Conservation (phyloP, 2,797 vertebrate species). For the Columba guinea region DNA sequence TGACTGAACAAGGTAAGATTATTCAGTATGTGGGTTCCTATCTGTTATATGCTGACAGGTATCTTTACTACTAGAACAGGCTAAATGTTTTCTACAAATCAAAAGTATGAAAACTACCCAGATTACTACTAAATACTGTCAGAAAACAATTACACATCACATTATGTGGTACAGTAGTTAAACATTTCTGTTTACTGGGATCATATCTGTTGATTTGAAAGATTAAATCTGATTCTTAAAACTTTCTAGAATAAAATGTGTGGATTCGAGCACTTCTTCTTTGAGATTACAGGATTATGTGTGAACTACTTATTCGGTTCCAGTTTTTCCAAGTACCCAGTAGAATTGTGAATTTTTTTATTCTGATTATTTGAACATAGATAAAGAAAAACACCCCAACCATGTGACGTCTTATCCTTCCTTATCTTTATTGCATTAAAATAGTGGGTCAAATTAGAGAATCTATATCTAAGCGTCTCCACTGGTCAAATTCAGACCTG, state of each 20-base stretch:
- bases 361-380: not conserved
- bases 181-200: not conserved
- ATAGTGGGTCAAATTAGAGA: not conserved
- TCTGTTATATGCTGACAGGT: conserved; percentile 4
- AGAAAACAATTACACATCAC: conserved; percentile 31
- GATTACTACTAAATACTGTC: conserved; percentile 38
- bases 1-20: conserved; percentile 19
- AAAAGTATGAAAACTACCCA: conserved; percentile 19
- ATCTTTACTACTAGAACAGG: not conserved
- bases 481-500: not conserved
- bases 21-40: not conserved
- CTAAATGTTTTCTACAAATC: not conserved
- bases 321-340: not conserved
- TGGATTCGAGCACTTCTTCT: not conserved
- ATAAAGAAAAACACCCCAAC: not conserved
- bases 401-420: not conserved
- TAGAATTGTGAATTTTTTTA: not conserved
- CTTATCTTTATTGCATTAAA: not conserved
- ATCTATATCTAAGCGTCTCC: not conserved
- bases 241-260: not conserved
- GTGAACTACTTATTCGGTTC: not conserved
- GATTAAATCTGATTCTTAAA: not conserved
- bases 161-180: not conserved
- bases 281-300: not conserved
- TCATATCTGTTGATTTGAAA: not conserved